phyloP scores from a whole-genome alignment of 35 echinoderm and acorn worm genomes.

The Ptychodera flava region DNA sequence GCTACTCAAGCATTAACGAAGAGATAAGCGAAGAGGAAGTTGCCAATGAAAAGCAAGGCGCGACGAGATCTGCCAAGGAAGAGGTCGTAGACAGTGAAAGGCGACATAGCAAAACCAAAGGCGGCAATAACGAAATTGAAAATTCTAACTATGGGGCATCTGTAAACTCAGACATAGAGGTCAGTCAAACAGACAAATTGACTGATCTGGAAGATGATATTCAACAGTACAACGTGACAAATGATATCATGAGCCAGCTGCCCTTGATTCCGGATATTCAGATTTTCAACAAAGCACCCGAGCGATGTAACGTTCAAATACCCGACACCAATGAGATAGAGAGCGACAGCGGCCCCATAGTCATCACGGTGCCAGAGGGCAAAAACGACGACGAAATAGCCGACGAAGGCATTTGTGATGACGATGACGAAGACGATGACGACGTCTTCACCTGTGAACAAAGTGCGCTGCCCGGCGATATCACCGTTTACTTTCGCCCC shows the following conservation, averaged over 20 bases:
- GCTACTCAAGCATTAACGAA: constrained; percentile 19
- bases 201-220: neutral
- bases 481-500: constrained; percentile 4
- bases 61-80: neutral
- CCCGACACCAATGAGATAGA: constrained; percentile 44
- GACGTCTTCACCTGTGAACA: constrained; percentile 15
- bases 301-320: constrained; percentile 56
- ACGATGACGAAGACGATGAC: constrained; percentile 11
- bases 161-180: neutral
- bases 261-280: constrained; percentile 65
- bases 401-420: constrained; percentile 20
- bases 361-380: constrained; percentile 48
- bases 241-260: constrained; percentile 24
- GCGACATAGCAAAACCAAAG: neutral
- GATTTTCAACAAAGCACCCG: constrained; percentile 36
- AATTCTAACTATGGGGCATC: neutral
- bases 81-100: neutral
- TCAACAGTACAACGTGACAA: neutral
- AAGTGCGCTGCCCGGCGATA: neutral
- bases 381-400: constrained; percentile 17
- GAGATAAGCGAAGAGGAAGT: neutral
- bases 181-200: constrained; percentile 42
- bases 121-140: neutral
- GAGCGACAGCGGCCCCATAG: constrained; percentile 65
- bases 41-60: neutral